Conservation (phyloP, 2,888 invertebrate species). For the Cynaeus angustus region DNA sequence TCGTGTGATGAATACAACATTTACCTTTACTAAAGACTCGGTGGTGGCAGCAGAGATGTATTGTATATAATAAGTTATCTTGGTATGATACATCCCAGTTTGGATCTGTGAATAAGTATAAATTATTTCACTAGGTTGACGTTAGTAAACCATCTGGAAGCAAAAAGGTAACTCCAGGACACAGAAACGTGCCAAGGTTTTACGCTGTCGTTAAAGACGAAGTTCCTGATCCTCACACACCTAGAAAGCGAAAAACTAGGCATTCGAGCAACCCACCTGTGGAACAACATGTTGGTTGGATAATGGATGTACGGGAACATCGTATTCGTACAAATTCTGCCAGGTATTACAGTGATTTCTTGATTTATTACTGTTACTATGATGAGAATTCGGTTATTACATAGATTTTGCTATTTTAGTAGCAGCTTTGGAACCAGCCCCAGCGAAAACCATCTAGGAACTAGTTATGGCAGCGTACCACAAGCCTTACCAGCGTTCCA, state of each 20-base stretch:
- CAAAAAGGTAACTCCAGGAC: slow-evolving; percentile 54
- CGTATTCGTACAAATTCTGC: slow-evolving; percentile 85
- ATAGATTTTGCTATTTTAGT: slow-evolving; percentile 66
- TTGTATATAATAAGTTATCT: too few species aligned
- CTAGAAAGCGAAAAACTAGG: slow-evolving; percentile 91
- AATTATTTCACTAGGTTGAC: slow-evolving; percentile 51
- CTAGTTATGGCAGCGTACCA: slow-evolving; percentile 82
- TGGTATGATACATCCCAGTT: too few species aligned
- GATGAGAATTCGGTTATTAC: not conserved
- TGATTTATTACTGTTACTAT: too few species aligned
- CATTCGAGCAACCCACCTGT: slow-evolving; percentile 95
- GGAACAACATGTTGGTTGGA: slow-evolving; percentile 98
- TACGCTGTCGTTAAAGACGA: slow-evolving; percentile 94
- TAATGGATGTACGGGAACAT: slow-evolving; percentile 93
- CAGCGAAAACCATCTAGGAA: slow-evolving; percentile 78
- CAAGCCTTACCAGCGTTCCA: slow-evolving; percentile 92
- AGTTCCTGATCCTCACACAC: slow-evolving; percentile 78
- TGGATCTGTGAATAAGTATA: too few species aligned
- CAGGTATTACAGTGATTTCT: slow-evolving; percentile 76
- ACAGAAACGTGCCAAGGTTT: slow-evolving; percentile 86
- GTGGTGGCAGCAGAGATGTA: too few species aligned
- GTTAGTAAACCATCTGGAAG: slow-evolving; percentile 47
- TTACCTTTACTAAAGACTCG: too few species aligned
- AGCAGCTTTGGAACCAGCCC: slow-evolving; percentile 88
- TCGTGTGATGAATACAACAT: too few species aligned